Base-by-base conservation (phyloP, 2,113 vertebrate genomes). In the Shinisaurus crocodilurus region DNA sequence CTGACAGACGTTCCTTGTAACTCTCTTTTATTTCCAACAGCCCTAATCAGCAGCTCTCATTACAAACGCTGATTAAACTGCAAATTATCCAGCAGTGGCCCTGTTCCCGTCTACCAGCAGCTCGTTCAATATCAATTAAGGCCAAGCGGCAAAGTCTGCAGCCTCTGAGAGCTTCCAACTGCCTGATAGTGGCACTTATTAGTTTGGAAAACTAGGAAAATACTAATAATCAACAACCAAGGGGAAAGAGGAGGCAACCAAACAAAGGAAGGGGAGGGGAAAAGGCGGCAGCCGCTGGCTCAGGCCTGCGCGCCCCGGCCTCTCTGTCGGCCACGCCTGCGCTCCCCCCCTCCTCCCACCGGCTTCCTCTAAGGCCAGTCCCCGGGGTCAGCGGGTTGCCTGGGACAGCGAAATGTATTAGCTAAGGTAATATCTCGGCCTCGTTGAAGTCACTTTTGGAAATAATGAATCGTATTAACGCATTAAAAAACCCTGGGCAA, bases 41-140 rank as follows among this genome's bases (percentile, higher is more conserved):
- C 98, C 98, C 98, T 99, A 99, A 98, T 99, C 98, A 98, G 98
- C 98, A 98, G 98, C 98, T 99, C 98, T 99, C 98, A 99, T 99
- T 99, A 99, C 98, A 98, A 98, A 98, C 97, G 98, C 98, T 99
- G 99, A 99, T 99, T 99, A 99, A 99, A 99, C 98, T 98, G 97
- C 98, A 99, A 99, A 99, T 99, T 99, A 99, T 98, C 98, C 99
- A 99, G 98, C 98, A 99, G 98, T 98, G 99, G 98, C 99, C 98
- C 98, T 97, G 98, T 98, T 98, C 98, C 98, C 98, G 98, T 98
- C 98, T 98, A 98, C 98, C 98, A 98, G 97, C 98, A 97, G 98
- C 98, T 98, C 98, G 99, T 98, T 99, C 99, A 99, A 99, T 99
- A 99, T 99, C 98, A 99, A 98, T 99, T 99, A 99, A 98, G 97